Evolutionary conservation across 92 coral and sea anemone species (phyloP).

Genomic region (Paramuricea clavata): DNA sequence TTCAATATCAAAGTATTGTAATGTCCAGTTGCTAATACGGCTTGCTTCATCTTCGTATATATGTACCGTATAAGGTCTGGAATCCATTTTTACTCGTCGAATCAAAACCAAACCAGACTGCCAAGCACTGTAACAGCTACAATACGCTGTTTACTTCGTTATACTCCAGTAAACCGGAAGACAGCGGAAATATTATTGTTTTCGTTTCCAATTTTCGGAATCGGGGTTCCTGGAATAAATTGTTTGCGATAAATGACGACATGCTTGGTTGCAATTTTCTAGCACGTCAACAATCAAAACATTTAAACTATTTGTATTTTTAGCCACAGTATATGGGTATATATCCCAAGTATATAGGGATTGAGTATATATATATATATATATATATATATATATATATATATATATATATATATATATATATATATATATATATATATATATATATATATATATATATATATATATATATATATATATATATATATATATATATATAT

Average conservation of each 20-base stretch:
- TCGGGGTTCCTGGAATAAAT: background rate
- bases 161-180: background rate
- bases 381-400: too few species aligned
- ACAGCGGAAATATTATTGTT: background rate
- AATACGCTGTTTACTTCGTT: background rate
- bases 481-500: too few species aligned
- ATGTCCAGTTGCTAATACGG: slow-evolving; percentile 69
- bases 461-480: too few species aligned
- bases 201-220: slow-evolving; percentile 3
- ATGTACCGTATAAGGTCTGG: slow-evolving; percentile 19
- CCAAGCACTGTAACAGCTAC: background rate
- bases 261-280: background rate
- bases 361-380: too few species aligned
- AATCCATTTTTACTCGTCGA: background rate
- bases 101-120: background rate
- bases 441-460: too few species aligned
- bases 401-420: too few species aligned
- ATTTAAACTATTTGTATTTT: too few species aligned
- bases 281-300: too few species aligned
- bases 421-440: too few species aligned
- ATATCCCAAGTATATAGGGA: too few species aligned
- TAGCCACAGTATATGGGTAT: too few species aligned
- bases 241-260: background rate
- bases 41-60: slow-evolving; percentile 69
- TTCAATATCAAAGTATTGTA: slow-evolving; percentile 68